These are phyloP conservation scores for Pseudomyrmex gracilis DNA, from an alignment of 1,140 invertebrate genomes.

Conservation along the genomic window DNA sequence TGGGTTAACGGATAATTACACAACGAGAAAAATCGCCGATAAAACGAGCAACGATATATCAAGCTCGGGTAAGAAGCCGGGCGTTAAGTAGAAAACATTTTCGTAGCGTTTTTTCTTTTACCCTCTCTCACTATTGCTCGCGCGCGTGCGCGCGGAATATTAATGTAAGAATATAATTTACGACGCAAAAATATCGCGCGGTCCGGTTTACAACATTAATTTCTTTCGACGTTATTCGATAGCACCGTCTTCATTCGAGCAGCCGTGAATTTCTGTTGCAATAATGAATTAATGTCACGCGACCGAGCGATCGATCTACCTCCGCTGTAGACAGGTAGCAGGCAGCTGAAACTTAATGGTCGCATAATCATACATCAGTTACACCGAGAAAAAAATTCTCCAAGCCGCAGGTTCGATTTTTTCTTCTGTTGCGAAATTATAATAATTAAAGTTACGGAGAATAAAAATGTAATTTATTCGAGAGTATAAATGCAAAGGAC, in stretches of 20 bases:
- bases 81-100: constrained; percentile 51
- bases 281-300: constrained; percentile 61
- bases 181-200: constrained; percentile 23
- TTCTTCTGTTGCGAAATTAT: constrained; percentile 15
- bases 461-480: neutral
- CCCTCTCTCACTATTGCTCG: too few relatives aligned
- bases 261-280: constrained; percentile 44
- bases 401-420: constrained; percentile 9
- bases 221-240: constrained; percentile 58
- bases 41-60: constrained; percentile 50
- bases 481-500: neutral
- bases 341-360: constrained; percentile 51
- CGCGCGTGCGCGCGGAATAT: constrained; percentile 17
- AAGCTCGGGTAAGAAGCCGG: constrained; percentile 27
- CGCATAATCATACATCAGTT: constrained; percentile 53
- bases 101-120: neutral
- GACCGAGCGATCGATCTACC: constrained; percentile 46
- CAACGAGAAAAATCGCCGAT: constrained; percentile 32
- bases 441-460: constrained; percentile 29
- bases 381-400: constrained; percentile 48
- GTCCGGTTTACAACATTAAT: constrained; percentile 38
- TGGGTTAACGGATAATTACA: constrained; percentile 39
- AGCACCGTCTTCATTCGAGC: constrained; percentile 58
- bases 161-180: constrained; percentile 45
- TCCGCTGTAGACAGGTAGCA: constrained; percentile 35